Evolutionary conservation across 2,797 vertebrate genomes (phyloP).

Genomic region (Urophycis tenuis): DNA sequence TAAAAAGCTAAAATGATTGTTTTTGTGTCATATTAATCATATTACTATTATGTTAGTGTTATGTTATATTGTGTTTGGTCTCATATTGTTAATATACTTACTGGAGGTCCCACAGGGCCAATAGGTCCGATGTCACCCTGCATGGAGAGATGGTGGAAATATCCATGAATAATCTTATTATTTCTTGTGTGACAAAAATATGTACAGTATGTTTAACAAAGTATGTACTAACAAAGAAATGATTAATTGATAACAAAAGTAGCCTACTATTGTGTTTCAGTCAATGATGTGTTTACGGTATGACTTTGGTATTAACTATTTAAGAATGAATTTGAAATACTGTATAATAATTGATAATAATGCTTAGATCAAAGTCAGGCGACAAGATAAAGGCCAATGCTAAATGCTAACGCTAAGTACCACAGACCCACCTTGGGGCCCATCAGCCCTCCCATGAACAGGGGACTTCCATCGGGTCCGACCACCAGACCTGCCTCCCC

Average conservation of each 20-base stretch:
- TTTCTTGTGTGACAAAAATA: not conserved
- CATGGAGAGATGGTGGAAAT: not conserved
- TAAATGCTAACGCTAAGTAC: not conserved
- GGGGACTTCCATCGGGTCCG: slow-evolving; percentile 73
- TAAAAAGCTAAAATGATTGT: not conserved
- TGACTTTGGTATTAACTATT: too few relatives aligned
- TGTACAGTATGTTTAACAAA: too few relatives aligned
- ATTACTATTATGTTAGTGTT: too few relatives aligned
- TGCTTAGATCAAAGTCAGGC: not conserved
- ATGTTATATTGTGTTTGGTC: too few relatives aligned
- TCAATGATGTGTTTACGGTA: too few relatives aligned
- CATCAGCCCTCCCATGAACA: slow-evolving; percentile 44
- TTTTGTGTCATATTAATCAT: too few relatives aligned
- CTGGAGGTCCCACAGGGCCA: slow-evolving; percentile 68
- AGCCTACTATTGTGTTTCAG: too few relatives aligned
- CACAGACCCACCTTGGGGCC: slow-evolving; percentile 60
- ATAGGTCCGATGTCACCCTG: slow-evolving; percentile 67
- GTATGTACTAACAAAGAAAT: too few relatives aligned
- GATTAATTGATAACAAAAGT: too few relatives aligned
- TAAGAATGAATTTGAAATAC: too few relatives aligned
- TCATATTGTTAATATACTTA: slow-evolving; percentile 45
- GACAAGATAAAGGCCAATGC: not conserved
- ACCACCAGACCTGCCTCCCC: slow-evolving; percentile 80
- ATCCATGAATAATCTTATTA: not conserved
- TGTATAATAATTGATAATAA: not conserved